Evolutionary conservation across 2,888 invertebrate genomes (phyloP).

Genomic region (Drosophila borealis): DNA sequence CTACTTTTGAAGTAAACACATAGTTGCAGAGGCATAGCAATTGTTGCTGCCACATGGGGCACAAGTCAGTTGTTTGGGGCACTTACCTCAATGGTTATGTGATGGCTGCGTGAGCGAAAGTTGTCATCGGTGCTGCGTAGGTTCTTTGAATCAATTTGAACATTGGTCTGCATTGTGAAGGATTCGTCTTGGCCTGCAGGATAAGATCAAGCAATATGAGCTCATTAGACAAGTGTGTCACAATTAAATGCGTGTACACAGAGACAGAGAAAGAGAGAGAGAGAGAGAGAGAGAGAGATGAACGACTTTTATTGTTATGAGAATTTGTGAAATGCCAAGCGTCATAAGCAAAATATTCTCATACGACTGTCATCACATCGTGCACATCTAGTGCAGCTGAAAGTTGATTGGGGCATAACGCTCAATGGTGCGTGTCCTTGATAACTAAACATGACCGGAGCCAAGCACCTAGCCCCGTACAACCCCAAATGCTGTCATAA

Average conservation of each 20-base stretch:
- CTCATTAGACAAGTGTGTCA: slow-evolving; percentile 25
- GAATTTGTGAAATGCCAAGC: slow-evolving; percentile 53
- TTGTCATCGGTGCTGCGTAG: slow-evolving; percentile 88
- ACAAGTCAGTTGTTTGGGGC: not conserved
- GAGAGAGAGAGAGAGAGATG: not conserved
- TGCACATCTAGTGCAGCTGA: slow-evolving; percentile 49
- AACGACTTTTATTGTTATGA: slow-evolving; percentile 33
- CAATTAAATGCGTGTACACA: slow-evolving; percentile 18
- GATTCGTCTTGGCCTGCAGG: slow-evolving; percentile 22
- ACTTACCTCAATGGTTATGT: slow-evolving; percentile 85
- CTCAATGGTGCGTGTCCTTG: slow-evolving; percentile 71
- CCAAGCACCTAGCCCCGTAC: not conserved
- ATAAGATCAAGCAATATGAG: slow-evolving; percentile 19
- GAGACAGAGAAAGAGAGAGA: not conserved
- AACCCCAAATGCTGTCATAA: slow-evolving; percentile 36
- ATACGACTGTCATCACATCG: slow-evolving; percentile 26
- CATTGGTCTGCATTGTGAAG: slow-evolving; percentile 89
- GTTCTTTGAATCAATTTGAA: slow-evolving; percentile 90
- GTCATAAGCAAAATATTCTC: slow-evolving; percentile 51
- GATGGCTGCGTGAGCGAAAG: slow-evolving; percentile 85
- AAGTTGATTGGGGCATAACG: slow-evolving; percentile 62
- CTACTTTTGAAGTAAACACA: not conserved
- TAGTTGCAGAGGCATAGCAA: not conserved
- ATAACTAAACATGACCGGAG: slow-evolving; percentile 47
- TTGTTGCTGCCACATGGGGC: slow-evolving; percentile 21